Conservation (phyloP, 1,140 invertebrate genomes). For the Dendrolimus kikuchii region DNA sequence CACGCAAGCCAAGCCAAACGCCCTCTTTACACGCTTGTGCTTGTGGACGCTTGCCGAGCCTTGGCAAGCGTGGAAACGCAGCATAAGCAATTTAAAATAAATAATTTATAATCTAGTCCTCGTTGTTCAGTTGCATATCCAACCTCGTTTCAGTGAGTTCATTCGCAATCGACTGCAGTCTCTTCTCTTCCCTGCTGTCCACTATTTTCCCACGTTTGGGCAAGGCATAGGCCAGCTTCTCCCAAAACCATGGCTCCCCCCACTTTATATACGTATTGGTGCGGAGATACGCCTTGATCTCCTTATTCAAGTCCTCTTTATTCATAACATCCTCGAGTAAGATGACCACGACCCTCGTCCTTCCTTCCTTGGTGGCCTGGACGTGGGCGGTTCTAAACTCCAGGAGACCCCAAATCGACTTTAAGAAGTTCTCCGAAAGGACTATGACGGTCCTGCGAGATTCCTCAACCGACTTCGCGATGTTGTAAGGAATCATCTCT, state of each 20-base stretch:
- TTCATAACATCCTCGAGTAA: constrained; percentile 82
- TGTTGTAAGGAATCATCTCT: constrained; percentile 10
- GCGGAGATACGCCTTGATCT: constrained; percentile 83
- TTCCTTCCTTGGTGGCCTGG: constrained; percentile 79
- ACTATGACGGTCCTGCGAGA: constrained; percentile 88
- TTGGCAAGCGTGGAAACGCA: too few relatives aligned
- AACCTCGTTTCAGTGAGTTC: too few relatives aligned
- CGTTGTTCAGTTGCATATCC: too few relatives aligned
- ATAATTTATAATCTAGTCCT: too few relatives aligned
- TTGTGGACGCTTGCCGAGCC: too few relatives aligned
- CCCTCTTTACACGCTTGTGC: too few relatives aligned
- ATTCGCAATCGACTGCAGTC: too few relatives aligned
- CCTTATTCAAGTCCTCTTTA: constrained; percentile 78
- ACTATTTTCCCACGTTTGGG: constrained; percentile 9
- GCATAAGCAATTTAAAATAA: too few relatives aligned
- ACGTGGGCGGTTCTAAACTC: constrained; percentile 88
- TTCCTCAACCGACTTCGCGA: constrained; percentile 78
- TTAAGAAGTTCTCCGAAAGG: constrained; percentile 85
- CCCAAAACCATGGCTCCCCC: constrained; percentile 92
- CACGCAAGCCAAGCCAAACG: too few relatives aligned
- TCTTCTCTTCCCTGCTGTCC: too few relatives aligned
- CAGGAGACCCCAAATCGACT: constrained; percentile 88
- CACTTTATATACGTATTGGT: constrained; percentile 92
- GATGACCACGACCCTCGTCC: constrained; percentile 81
- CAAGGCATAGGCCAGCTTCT: constrained; percentile 84